Evolutionary conservation across 2,888 invertebrate species (phyloP), one percentile per base, ranked within the genome.

Genomic region (Argyresthia albistria): DNA sequence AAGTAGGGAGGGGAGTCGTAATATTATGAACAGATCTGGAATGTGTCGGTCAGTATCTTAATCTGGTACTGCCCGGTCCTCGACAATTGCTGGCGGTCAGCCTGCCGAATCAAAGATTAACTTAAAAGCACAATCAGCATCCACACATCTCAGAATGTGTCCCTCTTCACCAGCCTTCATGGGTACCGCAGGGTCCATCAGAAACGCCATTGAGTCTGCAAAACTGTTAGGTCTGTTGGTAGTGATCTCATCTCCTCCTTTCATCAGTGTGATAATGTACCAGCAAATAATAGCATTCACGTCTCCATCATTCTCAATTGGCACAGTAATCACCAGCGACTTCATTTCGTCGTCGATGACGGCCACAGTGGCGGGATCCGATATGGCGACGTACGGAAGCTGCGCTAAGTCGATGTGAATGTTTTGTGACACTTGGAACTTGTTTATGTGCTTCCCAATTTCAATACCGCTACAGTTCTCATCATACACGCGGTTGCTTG

Each of bases 391-490:
- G 58, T 81, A 87, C 36, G 80, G 70, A 49, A 90, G 67, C 53
- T 74, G 68, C 37, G 70, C 59, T 10, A 81, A 71, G 58, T 90
- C 87, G 46, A 90, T 64, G 59, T 77, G 78, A 54, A 88, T 88
- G 61, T 90, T 89, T 60, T 90, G 89, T 12, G 80, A 76, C 55
- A 92, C 91, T 66, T 89, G 80, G 68, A 89, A 92, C 59, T 82
- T 76, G 61, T 92, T 92, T 43, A 92, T 83, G 56, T 82, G 79
- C 46, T 80, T 69, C 4, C 89, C 88, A 54, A 92, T 86, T 57
- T 76, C 79, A 59, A 88, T 91, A 48, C 79, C 73, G 53, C 83
- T 81, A 1, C 90, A 74, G 70, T 91, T 90, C 35, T 73, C 73
- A 66, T 91, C 89, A 59, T 87, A 74, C 0, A 92, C 86, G 55